Conservation (phyloP, 2,113 vertebrate species). For the Sula dactylatra region DNA sequence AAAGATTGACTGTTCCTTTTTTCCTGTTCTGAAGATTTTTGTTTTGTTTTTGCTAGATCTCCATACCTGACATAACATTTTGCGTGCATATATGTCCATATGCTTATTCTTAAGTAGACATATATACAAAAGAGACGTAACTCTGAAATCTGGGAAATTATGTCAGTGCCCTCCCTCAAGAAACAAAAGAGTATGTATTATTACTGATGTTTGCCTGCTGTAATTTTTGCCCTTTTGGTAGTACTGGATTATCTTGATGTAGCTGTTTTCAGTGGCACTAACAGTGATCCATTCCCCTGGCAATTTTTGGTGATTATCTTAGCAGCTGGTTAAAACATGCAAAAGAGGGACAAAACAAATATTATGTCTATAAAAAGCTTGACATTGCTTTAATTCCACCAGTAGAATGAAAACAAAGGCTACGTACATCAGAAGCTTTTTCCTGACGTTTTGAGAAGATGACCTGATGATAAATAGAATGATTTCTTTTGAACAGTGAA, state of each 20-base stretch:
- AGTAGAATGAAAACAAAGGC: conserved; percentile 34
- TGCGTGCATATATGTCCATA: not conserved
- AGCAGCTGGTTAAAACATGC: conserved; percentile 24
- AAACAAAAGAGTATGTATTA: not conserved
- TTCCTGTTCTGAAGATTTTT: not conserved
- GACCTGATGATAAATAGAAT: conserved; percentile 8
- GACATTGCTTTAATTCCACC: not conserved
- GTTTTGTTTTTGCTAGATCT: not conserved
- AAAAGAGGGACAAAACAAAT: conserved; percentile 24
- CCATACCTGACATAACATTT: not conserved
- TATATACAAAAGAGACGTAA: not conserved
- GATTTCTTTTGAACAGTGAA: conserved; percentile 39
- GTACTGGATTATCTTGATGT: not conserved
- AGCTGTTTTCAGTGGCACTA: not conserved
- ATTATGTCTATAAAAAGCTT: conserved; percentile 24
- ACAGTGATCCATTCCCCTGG: not conserved
- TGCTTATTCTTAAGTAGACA: not conserved
- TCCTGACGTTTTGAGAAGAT: conserved; percentile 43
- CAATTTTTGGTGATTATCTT: not conserved
- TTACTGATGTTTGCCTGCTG: not conserved
- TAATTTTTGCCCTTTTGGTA: not conserved
- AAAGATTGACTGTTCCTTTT: not conserved
- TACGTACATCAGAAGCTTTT: not conserved
- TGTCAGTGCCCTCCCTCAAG: not conserved
- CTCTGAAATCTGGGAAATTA: not conserved